These are phyloP conservation scores for Argyra leucocephala DNA, from an alignment of 2,888 invertebrate genomes.

Conservation along the genomic window DNA sequence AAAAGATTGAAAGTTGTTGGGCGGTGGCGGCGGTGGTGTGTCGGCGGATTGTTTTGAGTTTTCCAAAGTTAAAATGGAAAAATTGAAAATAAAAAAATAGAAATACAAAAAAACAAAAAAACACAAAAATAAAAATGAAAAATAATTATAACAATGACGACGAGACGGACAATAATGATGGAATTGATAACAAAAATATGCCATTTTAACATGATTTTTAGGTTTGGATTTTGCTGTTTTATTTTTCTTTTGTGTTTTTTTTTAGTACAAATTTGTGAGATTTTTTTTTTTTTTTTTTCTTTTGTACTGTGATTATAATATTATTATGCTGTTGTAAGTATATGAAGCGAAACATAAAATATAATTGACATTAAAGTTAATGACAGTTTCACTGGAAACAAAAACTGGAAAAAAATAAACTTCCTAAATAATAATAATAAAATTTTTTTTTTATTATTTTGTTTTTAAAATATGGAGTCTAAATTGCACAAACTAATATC, in stretches of 20 bases:
- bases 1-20: not conserved
- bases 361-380: not conserved
- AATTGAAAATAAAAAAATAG: no score
- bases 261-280: not conserved
- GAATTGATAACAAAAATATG: not conserved
- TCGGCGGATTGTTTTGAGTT: not conserved
- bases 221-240: not conserved
- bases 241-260: not conserved
- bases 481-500: no score
- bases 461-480: no score
- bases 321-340: not conserved
- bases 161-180: not conserved
- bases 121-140: no score
- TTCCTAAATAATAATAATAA: no score
- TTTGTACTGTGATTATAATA: no score
- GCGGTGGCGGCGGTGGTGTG: not conserved
- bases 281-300: not conserved
- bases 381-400: not conserved
- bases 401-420: no score
- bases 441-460: no score
- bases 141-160: not conserved
- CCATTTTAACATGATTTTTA: slow-evolving; percentile 5
- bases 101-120: no score
- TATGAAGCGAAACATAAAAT: not conserved
- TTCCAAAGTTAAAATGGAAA: not conserved